Percentiles rank a stretch among this genome's conserved stretches.
These are phyloP conservation scores for Limnephilus lunatus DNA, from an alignment of 2,888 invertebrate species.

Conservation along the genomic window DNA sequence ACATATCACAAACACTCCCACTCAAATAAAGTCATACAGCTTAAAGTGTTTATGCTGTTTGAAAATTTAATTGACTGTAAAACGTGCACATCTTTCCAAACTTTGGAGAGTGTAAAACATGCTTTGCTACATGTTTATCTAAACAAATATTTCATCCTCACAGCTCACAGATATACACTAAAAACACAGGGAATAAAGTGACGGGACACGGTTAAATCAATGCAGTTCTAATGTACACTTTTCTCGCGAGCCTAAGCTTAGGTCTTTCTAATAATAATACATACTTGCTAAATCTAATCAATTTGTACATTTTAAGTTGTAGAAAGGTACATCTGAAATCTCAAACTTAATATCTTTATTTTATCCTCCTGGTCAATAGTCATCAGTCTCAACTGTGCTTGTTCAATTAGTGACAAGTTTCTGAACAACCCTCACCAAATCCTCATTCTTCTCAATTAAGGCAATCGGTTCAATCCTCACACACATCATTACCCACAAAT, in stretches of 20 bases:
- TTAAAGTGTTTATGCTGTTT: background rate
- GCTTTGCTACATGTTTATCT: background rate
- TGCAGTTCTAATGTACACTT: background rate
- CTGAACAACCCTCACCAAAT: background rate
- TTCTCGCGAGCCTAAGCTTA: background rate
- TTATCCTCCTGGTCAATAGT: background rate
- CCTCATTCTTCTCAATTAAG: background rate
- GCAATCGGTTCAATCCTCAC: background rate
- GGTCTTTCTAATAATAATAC: background rate
- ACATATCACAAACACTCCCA: background rate
- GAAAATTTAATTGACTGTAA: background rate
- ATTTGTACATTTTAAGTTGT: slow-evolving; percentile 2
- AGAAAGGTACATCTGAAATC: background rate
- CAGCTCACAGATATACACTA: background rate
- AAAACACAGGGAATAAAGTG: background rate
- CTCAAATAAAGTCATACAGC: background rate
- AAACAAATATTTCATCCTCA: background rate
- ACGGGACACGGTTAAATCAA: background rate
- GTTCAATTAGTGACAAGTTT: background rate
- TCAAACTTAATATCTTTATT: background rate
- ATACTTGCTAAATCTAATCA: background rate
- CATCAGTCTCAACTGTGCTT: background rate
- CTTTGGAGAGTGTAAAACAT: background rate
- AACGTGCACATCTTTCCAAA: background rate
- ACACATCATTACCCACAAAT: background rate